Base-by-base conservation (phyloP, 2,888 invertebrate species). In the Polydrusus cervinus region DNA sequence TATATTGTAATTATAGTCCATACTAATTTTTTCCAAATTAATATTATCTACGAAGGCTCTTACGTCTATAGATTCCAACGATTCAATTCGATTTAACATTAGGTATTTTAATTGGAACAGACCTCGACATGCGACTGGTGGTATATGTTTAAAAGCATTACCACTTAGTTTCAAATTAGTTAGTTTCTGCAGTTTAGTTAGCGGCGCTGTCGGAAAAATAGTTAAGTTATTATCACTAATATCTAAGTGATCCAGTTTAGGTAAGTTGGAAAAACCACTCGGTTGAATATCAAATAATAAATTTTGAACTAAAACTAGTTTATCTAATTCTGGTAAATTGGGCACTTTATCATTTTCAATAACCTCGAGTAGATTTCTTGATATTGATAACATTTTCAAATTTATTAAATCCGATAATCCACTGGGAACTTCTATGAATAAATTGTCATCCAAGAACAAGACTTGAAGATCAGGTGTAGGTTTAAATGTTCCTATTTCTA, bases 31-130 rank as follows among this genome's bases (percentile, higher is more conserved):
- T 85, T 95, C 94, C 79, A 95, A 88, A 84, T 94, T 93, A 40
- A 95, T 93, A 86, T 95, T 95, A 88, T 95, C 95, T 75, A 94
- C 93, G 85, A 95, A 95, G 67, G 95, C 93, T 86, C 94, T 88
- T 20, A 93, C 90, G 87, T 95, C 94, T 81, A 96, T 92, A 84
- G 89, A 90, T 78, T 89, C 89, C 80, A 96, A 89, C 80, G 90
- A 89, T 82, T 91, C 91, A 82, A 93, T 89, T 82, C 92, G 90
- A 87, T 92, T 92, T 83, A 96, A 88, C 85, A 92, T 93, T 83
- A 96, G 89, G 85, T 91, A 92, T 84, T 92, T 91, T 81, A 96
- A 89, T 87, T 94, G 93, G 86, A 95, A 94, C 74, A 97, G 91
- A 86, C 95, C 95, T 83, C 94, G 91, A 84, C 97, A 94, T 78